Percentiles rank a stretch among this genome's conserved stretches.
phyloP scores from a whole-genome alignment of 2,797 vertebrate species.

The Chelonia mydas region DNA sequence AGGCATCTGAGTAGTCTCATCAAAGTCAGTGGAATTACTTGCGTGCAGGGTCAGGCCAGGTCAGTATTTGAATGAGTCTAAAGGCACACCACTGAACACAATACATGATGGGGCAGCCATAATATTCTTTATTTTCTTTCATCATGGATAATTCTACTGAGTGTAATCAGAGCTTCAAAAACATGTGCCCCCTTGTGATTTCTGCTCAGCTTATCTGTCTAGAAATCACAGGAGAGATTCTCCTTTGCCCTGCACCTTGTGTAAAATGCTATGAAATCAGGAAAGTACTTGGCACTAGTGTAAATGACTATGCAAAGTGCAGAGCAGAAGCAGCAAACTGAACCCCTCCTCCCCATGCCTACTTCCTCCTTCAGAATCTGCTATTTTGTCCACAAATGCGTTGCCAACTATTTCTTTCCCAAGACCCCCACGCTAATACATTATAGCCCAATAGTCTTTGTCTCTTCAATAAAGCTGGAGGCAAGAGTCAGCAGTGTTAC shows the following conservation, averaged over 20 bases:
- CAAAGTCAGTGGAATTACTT: not conserved
- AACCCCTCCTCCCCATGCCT: not conserved
- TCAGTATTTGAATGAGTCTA: not conserved
- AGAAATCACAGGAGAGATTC: not conserved
- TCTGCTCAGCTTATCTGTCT: not conserved
- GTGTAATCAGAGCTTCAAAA: not conserved
- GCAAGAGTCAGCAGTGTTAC: not conserved
- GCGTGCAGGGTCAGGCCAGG: not conserved
- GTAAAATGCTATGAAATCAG: not conserved
- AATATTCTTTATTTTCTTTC: not conserved
- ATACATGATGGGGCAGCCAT: fast-evolving
- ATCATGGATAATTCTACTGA: not conserved
- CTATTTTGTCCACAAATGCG: not conserved
- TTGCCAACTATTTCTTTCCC: fast-evolving
- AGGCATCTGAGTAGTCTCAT: not conserved
- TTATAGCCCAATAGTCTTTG: not conserved
- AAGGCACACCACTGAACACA: not conserved
- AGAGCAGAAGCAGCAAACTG: not conserved
- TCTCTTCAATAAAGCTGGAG: not conserved
- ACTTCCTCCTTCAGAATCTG: not conserved
- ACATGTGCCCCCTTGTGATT: not conserved
- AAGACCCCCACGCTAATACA: not conserved
- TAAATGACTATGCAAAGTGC: not conserved
- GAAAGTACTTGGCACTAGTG: not conserved
- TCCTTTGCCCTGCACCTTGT: not conserved